These are phyloP conservation scores for Xanthorhoe designata DNA, from an alignment of 2,888 invertebrate species.

Conservation along the genomic window DNA sequence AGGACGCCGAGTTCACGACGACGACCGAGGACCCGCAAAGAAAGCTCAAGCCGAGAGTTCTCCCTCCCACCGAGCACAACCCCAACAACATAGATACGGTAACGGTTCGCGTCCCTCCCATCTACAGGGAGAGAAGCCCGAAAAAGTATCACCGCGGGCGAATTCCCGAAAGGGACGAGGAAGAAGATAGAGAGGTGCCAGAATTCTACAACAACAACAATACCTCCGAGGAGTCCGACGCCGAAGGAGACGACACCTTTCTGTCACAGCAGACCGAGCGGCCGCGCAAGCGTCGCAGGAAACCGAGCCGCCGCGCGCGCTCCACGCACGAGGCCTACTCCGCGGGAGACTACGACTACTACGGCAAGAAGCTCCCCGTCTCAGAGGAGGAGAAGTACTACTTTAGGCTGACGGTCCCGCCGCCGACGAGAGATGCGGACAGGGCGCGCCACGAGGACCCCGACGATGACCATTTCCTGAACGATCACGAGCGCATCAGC, in stretches of 20 bases:
- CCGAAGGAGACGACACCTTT: slow-evolving; percentile 64
- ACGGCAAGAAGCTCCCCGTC: slow-evolving; percentile 65
- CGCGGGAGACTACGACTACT: slow-evolving; percentile 73
- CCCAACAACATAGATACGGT: slow-evolving; percentile 81
- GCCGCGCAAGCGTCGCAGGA: slow-evolving; percentile 67
- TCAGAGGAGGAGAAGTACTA: slow-evolving; percentile 73
- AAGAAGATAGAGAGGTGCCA: slow-evolving; percentile 39
- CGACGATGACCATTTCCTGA: slow-evolving; percentile 58
- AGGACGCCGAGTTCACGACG: slow-evolving; percentile 72
- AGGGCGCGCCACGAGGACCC: slow-evolving; percentile 63
- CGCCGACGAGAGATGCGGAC: slow-evolving; percentile 70
- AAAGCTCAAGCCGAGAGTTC: slow-evolving; percentile 70
- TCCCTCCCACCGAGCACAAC: slow-evolving; percentile 81
- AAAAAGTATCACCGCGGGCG: slow-evolving; percentile 72
- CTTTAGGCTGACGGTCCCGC: slow-evolving; percentile 62
- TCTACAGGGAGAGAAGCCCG: slow-evolving; percentile 76
- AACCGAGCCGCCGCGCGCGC: slow-evolving; percentile 63
- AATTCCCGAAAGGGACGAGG: slow-evolving; percentile 59
- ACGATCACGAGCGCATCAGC: slow-evolving; percentile 66
- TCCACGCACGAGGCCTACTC: slow-evolving; percentile 57
- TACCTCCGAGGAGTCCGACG: slow-evolving; percentile 49
- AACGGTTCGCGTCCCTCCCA: slow-evolving; percentile 81
- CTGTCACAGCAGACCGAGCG: slow-evolving; percentile 59
- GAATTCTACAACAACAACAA: slow-evolving; percentile 40
- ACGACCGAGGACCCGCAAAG: slow-evolving; percentile 76